phyloP scores from a whole-genome alignment of 1,140 invertebrate genomes.

The Drosophila rufa region DNA sequence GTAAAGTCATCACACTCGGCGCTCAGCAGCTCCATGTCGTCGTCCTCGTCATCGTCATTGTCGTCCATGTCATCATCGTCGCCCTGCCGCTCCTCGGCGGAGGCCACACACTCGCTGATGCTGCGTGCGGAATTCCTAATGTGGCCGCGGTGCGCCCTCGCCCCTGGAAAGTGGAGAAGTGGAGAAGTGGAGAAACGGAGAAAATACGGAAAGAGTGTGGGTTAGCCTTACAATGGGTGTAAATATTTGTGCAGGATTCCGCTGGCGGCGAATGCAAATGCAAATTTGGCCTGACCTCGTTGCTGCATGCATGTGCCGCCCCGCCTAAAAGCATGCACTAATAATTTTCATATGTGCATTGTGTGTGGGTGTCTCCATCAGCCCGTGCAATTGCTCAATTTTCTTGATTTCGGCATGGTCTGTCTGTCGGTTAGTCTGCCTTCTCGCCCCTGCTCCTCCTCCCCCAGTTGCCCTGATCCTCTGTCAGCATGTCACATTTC shows the following conservation, averaged over 20 bases:
- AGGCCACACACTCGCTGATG: slow-evolving; percentile 81
- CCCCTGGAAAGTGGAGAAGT: slow-evolving; percentile 13
- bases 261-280: slow-evolving; percentile 62
- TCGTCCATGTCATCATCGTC: slow-evolving; percentile 34
- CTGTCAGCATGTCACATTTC: slow-evolving; percentile 63
- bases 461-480: slow-evolving; percentile 12
- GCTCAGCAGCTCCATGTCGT: slow-evolving; percentile 69
- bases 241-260: slow-evolving; percentile 65
- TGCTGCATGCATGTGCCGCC: slow-evolving; percentile 60
- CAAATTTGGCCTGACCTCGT: slow-evolving; percentile 73
- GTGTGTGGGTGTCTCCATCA: slow-evolving; percentile 27
- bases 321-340: slow-evolving; percentile 78
- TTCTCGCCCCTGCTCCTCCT: not conserved
- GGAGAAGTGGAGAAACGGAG: not conserved
- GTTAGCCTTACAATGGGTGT: slow-evolving; percentile 66
- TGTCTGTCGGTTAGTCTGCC: slow-evolving; percentile 52
- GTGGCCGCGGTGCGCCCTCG: slow-evolving; percentile 54
- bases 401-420: slow-evolving; percentile 74
- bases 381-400: slow-evolving; percentile 77
- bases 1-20: slow-evolving; percentile 83
- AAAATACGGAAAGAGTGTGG: slow-evolving; percentile 25
- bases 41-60: slow-evolving; percentile 37
- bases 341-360: slow-evolving; percentile 81
- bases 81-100: slow-evolving; percentile 41
- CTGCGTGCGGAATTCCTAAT: slow-evolving; percentile 79